Evolutionary conservation across 2,113 vertebrate genomes (phyloP), one percentile per base, ranked within the genome.

Genomic region (Pseudois nayaur): DNA sequence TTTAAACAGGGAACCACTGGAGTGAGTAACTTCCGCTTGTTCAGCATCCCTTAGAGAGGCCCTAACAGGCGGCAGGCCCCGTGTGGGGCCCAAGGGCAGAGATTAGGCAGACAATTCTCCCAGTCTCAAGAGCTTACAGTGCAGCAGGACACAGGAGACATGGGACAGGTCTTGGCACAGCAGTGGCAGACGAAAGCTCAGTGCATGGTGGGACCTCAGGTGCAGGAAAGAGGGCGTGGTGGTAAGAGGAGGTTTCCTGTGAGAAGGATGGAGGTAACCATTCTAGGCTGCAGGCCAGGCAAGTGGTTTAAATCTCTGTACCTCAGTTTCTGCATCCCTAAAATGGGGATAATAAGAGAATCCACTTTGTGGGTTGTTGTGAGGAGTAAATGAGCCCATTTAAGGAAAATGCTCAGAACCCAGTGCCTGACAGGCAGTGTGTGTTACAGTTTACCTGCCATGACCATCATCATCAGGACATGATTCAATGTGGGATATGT

Each of bases 141-240:
- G 31, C 78, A 54, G 74, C 0, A 0, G 55, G 11, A 23, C 52
- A 9, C 21, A 33, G 8, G 3, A 84, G 62, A n/a, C 3, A 0
- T 0, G 10, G 43, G 31, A 45, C 43, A 33, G 50, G 59, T 14
- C 60, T 9, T 1, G 0, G 83, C 17, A 25, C 9, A 3, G 50
- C 1, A 0, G 54, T 14, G 40, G 21, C 67, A 13, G 17, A 11
- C 0, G 0, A 27, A 36, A 67, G 21, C 13, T 43, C 29, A 15
- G 36, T 40, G 71, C 27, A 0, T 16, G 1, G 43, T 2, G 40
- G 90, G 27, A 7, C 25, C 33, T 15, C 0, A 1, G 71, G 19
- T 3, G 6, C 45, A 33, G 15, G 16, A 23, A 15, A 48, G 23
- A 45, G 7, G 50, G n/a, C 3, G 15, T 14, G 21, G 29, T 2